Percentiles rank a stretch among this genome's conserved stretches.
Conservation (phyloP, 2,113 vertebrate genomes). For the Psophia crepitans region DNA sequence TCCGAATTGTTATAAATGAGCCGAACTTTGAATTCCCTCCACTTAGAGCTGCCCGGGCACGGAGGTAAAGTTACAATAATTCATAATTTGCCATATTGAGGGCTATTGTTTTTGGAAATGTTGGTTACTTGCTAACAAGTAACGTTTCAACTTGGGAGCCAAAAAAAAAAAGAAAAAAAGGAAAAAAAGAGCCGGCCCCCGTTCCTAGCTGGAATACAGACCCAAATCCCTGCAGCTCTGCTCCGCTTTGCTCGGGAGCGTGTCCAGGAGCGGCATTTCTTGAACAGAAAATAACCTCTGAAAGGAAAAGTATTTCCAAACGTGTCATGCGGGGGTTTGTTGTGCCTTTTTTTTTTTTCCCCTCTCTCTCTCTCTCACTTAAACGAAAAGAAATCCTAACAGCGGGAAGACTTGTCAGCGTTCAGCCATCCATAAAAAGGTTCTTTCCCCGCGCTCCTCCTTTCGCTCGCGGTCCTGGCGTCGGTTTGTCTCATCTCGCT, state of each 20-base stretch:
- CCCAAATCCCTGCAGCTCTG: background rate
- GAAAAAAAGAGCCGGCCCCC: background rate
- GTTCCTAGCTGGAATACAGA: background rate
- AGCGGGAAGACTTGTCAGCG: slow-evolving; percentile 48
- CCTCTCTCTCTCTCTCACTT: background rate
- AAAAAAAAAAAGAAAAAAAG: background rate
- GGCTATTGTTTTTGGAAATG: background rate
- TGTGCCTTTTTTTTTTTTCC: too few species aligned
- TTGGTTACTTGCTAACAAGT: background rate
- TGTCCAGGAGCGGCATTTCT: slow-evolving; percentile 8
- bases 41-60: background rate
- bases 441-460: slow-evolving; percentile 43
- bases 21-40: background rate
- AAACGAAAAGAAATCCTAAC: background rate
- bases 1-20: background rate
- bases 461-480: slow-evolving; percentile 72
- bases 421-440: slow-evolving; percentile 55
- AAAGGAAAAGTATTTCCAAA: slow-evolving; percentile 38
- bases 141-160: background rate
- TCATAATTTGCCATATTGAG: background rate
- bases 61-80: background rate
- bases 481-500: slow-evolving; percentile 71
- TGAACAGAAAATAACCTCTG: slow-evolving; percentile 4
- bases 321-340: background rate
- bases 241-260: background rate